Percentiles rank a stretch among this genome's conserved stretches.
Conservation (phyloP, 1,140 invertebrate species). For the Coptotermes formosanus region DNA sequence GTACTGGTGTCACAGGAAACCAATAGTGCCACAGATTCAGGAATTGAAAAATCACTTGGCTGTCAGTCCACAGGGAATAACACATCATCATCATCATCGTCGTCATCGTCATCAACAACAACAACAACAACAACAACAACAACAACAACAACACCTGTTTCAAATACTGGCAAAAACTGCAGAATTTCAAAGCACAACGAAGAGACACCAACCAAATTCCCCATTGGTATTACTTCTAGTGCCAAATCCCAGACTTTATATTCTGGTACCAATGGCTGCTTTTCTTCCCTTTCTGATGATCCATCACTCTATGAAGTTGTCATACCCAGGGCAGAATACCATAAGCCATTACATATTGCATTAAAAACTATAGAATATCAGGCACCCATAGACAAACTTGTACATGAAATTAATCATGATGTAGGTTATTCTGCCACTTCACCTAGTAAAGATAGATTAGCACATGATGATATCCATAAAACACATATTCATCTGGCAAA, state of each 20-base stretch:
- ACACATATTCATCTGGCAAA: background rate
- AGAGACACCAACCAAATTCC: background rate
- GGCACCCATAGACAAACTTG: background rate
- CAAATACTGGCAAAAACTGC: background rate
- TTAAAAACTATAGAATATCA: background rate
- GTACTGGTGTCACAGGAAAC: background rate
- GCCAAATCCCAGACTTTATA: background rate
- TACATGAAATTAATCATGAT: background rate
- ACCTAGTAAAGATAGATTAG: background rate
- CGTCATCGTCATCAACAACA: too few relatives aligned
- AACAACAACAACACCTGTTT: background rate
- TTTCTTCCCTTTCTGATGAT: background rate
- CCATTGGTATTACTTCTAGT: background rate
- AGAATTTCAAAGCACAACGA: background rate
- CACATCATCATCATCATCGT: background rate
- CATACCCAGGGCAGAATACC: conserved; percentile 24
- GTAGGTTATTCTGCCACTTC: background rate
- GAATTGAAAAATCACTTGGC: background rate
- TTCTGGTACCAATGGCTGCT: background rate
- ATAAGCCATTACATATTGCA: background rate
- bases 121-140: too few relatives aligned
- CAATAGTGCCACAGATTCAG: background rate
- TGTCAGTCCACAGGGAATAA: background rate
- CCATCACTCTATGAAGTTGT: conserved; percentile 16
- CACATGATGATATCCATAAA: background rate